Evolutionary conservation across 2,113 vertebrate species (phyloP), one percentile per base, ranked within the genome.

Genomic region (Etia nguti): DNA sequence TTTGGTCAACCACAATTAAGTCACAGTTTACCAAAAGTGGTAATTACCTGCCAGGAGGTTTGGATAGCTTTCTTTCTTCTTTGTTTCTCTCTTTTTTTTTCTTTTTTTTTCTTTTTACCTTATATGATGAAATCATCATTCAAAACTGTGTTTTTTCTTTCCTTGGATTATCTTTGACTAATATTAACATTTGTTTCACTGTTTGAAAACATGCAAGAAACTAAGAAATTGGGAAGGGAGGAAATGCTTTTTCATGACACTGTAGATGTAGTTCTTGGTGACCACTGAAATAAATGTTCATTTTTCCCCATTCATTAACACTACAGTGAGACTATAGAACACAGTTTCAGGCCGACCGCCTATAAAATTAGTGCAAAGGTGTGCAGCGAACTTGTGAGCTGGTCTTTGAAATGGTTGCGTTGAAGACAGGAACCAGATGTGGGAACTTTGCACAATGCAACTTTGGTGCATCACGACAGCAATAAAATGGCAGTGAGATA

Each of bases 281-380:
- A 62, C 9, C 2, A 62, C 0, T 20, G 9, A 60, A 60, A 60
- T 31, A 20, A 62, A 34, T 20, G 9, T 34, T 62, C 0, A 34
- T 34, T 62, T 20, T 62, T 34, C 16, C 16, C 29, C 29, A 1
- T 20, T 62, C 59, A 34, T 4, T 20, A 62, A 36, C 29, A 34
- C 29, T 62, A 62, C 29, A 11, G 59, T 62, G 29, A 62, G 59
- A 20, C 1, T 62, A 7, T 2, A 62, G 31, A 62, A n/a, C 18
- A 62, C 31, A n/a, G 10, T 36, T 0, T 62, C 10, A 62, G 59
- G 0, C 29, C 10, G 18, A 62, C 4, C 1, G 2, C 0, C 59
- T 12, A n/a, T 4, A 62, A n/a, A 62, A 12, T 65, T 0, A 62
- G 0, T 36, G 31, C 4, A 0, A n/a, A 18, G 18, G 31, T 62